Evolutionary conservation across 92 coral and sea anemone genomes (phyloP), one percentile per base, ranked within the genome.

Genomic region (Meandrina meandrites): DNA sequence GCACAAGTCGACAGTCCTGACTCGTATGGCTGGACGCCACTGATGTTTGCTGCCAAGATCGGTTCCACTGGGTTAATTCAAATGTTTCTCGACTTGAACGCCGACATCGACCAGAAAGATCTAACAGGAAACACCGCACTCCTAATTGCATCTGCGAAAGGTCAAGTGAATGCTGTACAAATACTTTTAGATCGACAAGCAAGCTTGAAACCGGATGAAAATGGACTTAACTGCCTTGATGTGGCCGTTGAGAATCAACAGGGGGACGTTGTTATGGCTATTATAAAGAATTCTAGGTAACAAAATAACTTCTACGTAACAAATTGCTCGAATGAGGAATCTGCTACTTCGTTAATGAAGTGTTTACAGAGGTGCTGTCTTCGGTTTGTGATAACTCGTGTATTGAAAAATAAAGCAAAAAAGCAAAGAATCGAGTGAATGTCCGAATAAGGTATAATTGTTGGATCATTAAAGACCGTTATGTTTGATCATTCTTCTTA

Each of bases 121-220:
- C 73, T 40, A 17, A 78, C 76, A 10, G 96, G 95, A 16, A 93
- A 93, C 72, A 93, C 98, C 0, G 94, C 98, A 19, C 83, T 94
- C 62, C 94, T 93, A 19, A 47, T 94, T 35, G 95, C 95, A 2
- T 94, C 97, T 2, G 85, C 82, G 15, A 82, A 83, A 34, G 91
- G 91, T 64, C 85, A 92, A 54, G 87, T 85, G 67, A 85, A 80
- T 0, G 86, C 87, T 28, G 97, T 83, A 31, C 85, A 86, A 45
- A 42, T 86, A 47, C 81, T 94, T 36, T 70, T 94, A 70, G 91
- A 94, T 67, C 86, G 79, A 28, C 80, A 87, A 30, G 92, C 91
- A 10, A 81, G 81, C 30, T 76, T 81, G 34, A 71, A 77, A 35
- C 72, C 89, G 17, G 78, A 87, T 51, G 75, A 79, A 40, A 81